Base-by-base conservation (phyloP, 2,113 vertebrate genomes). In the Pluvianellus socialis region DNA sequence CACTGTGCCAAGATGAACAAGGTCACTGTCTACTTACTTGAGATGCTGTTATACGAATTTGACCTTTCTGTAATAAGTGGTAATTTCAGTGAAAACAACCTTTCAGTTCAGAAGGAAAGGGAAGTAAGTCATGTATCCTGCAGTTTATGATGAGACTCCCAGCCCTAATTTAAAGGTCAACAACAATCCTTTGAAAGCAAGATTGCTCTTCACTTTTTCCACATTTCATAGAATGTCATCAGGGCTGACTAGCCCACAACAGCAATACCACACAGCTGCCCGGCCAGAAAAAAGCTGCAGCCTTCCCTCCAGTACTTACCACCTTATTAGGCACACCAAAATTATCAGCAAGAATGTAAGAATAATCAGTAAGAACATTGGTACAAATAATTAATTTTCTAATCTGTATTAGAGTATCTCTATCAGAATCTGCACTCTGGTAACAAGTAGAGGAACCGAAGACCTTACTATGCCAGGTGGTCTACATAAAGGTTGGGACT, bases 91-190 rank as follows among this genome's bases (percentile, higher is more conserved):
- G 58, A 94, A 96, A 96, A 96, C 73, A 95, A 79, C 94, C 88
- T 80, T 93, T 67, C 68, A 2, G 23, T 53, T 59, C 50, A 50
- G 27, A 49, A 90, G 95, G n/a, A 77, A 76, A 68, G n/a, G 55
- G 71, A 77, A 90, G 61, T 24, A 27, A 95, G 56, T 95, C 79
- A 72, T 72, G 73, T 24, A 58, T 92, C 65, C 20, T 83, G 84
- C 84, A 93, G 88, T 95, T 76, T 30, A 84, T 92, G 91, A 93
- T 90, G 88, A 95, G 97, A 97, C 83, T 84, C 59, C 86, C 91
- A 86, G 92, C 53, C 79, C 79, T 96, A 90, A 96, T 70, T 66
- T 96, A 95, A 97, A 97, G 72, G 94, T 96, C 96, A 95, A 77
- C 74, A 80, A 38, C 55, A 84, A 84, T 27, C 82, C 76, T 93